These are phyloP conservation scores for Microplitis demolitor DNA, from an alignment of 1,140 invertebrate species.

Conservation along the genomic window DNA sequence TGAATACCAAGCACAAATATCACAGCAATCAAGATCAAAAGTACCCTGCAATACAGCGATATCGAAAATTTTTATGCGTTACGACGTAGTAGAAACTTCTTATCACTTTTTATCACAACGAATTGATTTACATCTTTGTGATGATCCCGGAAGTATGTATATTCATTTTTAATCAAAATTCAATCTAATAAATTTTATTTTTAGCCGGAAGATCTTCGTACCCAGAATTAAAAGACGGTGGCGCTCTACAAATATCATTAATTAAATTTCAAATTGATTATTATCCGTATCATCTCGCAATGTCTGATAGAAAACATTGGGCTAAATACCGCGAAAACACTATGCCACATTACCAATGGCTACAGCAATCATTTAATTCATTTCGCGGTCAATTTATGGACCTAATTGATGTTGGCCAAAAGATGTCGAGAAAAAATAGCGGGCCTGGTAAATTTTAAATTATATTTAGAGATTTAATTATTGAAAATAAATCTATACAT, in stretches of 20 bases:
- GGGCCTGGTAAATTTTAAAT: background rate
- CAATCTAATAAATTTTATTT: constrained; percentile 14
- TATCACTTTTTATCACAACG: constrained; percentile 94
- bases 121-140: constrained; percentile 96
- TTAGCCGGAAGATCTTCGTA: constrained; percentile 80
- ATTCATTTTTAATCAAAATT: background rate
- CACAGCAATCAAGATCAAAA: constrained; percentile 67
- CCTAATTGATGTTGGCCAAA: constrained; percentile 66
- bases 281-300: constrained; percentile 95
- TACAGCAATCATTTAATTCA: constrained; percentile 71
- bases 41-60: constrained; percentile 57
- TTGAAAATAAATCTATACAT: background rate
- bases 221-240: constrained; percentile 85
- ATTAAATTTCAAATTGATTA: constrained; percentile 91
- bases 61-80: constrained; percentile 79
- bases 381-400: constrained; percentile 73
- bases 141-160: constrained; percentile 85
- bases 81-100: constrained; percentile 96
- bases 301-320: constrained; percentile 87
- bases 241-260: constrained; percentile 91
- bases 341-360: constrained; percentile 75
- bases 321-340: constrained; percentile 72
- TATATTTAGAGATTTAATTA: background rate
- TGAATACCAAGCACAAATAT: constrained; percentile 79
- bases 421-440: constrained; percentile 56